phyloP scores from a whole-genome alignment of 2,113 vertebrate species.

The Neodon shergylaensis region DNA sequence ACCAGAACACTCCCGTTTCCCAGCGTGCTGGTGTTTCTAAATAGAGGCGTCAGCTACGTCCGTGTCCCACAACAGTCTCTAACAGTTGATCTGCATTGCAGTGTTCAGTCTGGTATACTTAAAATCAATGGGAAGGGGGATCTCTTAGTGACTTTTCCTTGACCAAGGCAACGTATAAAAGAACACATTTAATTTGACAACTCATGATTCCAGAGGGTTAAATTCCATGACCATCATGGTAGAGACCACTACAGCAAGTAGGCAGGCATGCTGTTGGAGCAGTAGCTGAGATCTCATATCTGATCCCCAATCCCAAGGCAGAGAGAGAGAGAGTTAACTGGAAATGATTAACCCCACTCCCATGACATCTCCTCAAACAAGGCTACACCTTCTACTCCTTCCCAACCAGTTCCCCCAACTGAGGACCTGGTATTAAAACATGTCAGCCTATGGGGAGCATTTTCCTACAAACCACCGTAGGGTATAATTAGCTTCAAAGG shows the following conservation, averaged over 20 bases:
- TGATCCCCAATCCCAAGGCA: background rate
- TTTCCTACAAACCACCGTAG: background rate
- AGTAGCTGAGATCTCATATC: background rate
- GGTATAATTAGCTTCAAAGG: constrained; percentile 48
- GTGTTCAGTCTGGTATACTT: constrained; percentile 22
- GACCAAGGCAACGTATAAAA: background rate
- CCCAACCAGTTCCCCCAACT: background rate
- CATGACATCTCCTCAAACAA: background rate
- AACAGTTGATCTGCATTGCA: background rate
- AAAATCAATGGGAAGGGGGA: constrained; percentile 31
- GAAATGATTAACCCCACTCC: background rate
- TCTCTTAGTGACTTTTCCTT: background rate
- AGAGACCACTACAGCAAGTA: background rate
- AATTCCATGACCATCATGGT: background rate
- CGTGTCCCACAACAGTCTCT: background rate
- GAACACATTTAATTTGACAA: background rate
- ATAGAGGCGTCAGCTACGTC: background rate
- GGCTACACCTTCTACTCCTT: background rate
- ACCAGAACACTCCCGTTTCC: too few species aligned
- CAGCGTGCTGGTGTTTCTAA: background rate
- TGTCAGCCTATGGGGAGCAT: background rate
- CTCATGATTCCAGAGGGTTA: background rate
- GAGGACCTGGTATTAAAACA: background rate
- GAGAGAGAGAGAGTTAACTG: background rate
- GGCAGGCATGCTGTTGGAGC: background rate